phyloP scores from a whole-genome alignment of 2,797 vertebrate genomes.

The Buphagus erythrorhynchus region DNA sequence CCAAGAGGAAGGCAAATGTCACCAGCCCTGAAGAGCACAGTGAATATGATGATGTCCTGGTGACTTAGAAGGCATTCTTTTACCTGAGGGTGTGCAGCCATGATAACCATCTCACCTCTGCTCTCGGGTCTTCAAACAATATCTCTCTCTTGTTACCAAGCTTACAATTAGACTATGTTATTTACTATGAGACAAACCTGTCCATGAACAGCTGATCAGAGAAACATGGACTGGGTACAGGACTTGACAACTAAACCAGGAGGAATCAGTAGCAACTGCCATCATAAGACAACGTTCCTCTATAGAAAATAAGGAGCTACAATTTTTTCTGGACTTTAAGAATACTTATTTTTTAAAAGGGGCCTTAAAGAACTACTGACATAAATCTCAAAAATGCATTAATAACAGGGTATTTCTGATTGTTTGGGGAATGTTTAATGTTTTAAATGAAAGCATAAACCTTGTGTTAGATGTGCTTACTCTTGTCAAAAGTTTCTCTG shows the following conservation, averaged over 20 bases:
- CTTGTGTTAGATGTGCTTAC: background rate
- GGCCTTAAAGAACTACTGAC: background rate
- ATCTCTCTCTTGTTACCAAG: background rate
- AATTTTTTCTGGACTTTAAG: background rate
- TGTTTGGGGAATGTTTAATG: background rate
- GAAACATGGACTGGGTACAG: background rate
- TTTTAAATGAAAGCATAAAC: background rate
- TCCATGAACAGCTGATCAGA: background rate
- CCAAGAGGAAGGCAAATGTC: background rate
- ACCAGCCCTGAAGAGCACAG: background rate
- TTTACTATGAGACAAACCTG: background rate
- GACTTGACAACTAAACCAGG: background rate
- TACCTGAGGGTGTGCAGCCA: background rate
- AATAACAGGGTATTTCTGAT: background rate
- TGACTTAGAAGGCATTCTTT: background rate
- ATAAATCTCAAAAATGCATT: background rate
- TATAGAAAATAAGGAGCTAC: background rate
- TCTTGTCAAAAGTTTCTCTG: background rate
- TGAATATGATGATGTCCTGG: conserved; percentile 34
- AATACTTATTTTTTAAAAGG: background rate
- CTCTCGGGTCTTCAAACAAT: background rate
- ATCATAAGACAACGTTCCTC: background rate
- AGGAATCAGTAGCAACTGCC: background rate
- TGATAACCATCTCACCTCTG: background rate
- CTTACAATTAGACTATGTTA: background rate